Evolutionary conservation across 2,888 invertebrate species (phyloP).

Genomic region (Drosophila acutilabella): DNA sequence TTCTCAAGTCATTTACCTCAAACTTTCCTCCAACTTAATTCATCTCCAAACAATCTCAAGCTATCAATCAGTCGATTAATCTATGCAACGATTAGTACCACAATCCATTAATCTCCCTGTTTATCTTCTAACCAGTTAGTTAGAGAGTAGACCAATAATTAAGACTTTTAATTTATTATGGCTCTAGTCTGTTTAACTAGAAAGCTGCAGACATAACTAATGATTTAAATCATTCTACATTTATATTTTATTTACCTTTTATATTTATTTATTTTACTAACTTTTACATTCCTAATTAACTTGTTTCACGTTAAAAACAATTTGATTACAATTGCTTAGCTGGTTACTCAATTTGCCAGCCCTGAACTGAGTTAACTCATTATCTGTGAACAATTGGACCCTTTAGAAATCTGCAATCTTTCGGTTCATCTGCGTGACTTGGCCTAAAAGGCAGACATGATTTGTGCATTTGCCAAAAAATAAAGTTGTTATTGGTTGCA

Average conservation of each 20-base stretch:
- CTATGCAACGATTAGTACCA: neutral
- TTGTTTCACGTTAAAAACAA: neutral
- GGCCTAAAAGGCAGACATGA: slow-evolving; percentile 50
- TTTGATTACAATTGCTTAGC: neutral
- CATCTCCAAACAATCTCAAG: neutral
- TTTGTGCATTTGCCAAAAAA: slow-evolving; percentile 57
- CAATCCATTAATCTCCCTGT: neutral
- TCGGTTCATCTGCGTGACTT: slow-evolving; percentile 24
- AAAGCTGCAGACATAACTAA: neutral
- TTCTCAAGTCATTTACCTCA: too few species aligned
- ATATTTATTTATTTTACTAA: neutral
- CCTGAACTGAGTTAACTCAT: slow-evolving; percentile 9
- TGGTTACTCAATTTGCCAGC: slow-evolving; percentile 8
- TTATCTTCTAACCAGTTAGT: neutral
- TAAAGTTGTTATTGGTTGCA: slow-evolving; percentile 66
- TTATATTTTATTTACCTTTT: too few species aligned
- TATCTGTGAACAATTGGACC: slow-evolving; percentile 3
- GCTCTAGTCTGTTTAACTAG: neutral
- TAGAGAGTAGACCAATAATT: neutral
- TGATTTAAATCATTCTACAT: neutral
- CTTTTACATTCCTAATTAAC: neutral
- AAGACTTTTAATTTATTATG: neutral
- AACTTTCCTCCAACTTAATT: too few species aligned
- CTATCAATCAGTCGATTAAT: neutral
- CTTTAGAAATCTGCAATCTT: slow-evolving; percentile 7